phyloP scores from a whole-genome alignment of 1,140 invertebrate species.

The Leucophenga varia region DNA sequence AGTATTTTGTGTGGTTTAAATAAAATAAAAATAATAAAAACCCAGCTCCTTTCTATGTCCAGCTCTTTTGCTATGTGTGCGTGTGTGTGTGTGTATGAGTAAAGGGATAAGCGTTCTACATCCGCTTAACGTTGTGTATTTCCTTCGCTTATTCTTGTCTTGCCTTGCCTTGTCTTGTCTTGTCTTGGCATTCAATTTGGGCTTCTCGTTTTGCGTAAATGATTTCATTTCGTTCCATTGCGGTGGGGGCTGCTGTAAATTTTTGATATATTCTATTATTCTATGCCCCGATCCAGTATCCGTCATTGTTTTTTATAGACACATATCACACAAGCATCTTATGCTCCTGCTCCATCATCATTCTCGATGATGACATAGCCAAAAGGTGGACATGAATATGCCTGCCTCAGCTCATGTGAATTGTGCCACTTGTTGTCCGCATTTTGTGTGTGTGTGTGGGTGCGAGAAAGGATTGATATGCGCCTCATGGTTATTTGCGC shows the following conservation, averaged over 20 bases:
- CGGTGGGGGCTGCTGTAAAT: conserved; percentile 31
- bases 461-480: conserved; percentile 35
- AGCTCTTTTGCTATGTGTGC: conserved; percentile 2
- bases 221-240: conserved; percentile 38
- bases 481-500: conserved; percentile 31
- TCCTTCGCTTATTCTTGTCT: conserved; percentile 23
- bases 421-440: conserved; percentile 38
- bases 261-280: conserved; percentile 53
- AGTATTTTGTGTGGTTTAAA: conserved; percentile 54
- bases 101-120: conserved; percentile 46
- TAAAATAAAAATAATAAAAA: conserved; percentile 54
- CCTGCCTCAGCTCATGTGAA: conserved; percentile 35
- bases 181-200: conserved; percentile 41
- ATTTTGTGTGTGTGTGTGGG: conserved; percentile 8
- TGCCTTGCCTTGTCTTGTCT: conserved; percentile 17
- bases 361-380: conserved; percentile 20
- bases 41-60: conserved; percentile 8
- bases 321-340: conserved; percentile 29
- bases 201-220: conserved; percentile 47
- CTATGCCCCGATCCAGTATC: conserved; percentile 41
- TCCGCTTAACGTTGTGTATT: conserved; percentile 44
- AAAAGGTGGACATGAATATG: conserved; percentile 31
- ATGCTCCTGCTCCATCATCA: conserved; percentile 7
- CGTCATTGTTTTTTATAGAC: conserved; percentile 48
- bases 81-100: conserved; percentile 23